Base-by-base conservation (phyloP, 1,140 invertebrate species). In the Steinernema khuongi region DNA sequence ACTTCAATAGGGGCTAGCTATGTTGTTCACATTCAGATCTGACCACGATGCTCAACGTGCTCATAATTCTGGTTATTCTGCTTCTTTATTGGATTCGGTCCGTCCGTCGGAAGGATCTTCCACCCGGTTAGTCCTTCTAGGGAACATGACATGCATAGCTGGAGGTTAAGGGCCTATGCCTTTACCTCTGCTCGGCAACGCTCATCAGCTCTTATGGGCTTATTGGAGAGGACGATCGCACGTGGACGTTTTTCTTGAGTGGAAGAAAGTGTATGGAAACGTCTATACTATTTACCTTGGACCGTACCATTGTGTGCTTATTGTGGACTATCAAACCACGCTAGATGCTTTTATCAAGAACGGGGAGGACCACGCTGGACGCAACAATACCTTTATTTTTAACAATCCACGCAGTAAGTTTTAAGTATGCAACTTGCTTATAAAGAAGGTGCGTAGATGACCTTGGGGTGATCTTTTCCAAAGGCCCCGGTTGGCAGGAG, bases 221-320 rank as follows among this genome's bases (percentile, higher is more conserved):
- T 68, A 19, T 17, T 66, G 26, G 31, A 70, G 60, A 18, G 30
- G 71, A n/a, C 32, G 41, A 36, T 50, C 69, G 19, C 33, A 67
- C 14, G 22, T 67, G 1, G 67, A 68, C 18, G 43, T 44, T 11
- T 67, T 67, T 29, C 36, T 28, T 19, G 50, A 66, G 60, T 74
- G 30, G 67, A 72, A 1, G 69, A 31, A 77, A 31, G 30, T 22
- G 11, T 77, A 78, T 50, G 76, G 74, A 0, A 36, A 43, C 30
- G 70, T 78, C 1, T 78, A 70, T 44, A 78, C 76, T 18, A n/a
- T 74, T 17, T 78, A 72, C 70, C 30, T 77, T n/a, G 72, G 74
- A 4, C 75, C 75, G 1, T 14, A 60, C 11, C 76, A 75, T 7
- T 69, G 44, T 11, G 77, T 78, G 11, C 33, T 69, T 31, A 67